A percentile compares a stretch with the other conserved stretches of the same genome.
These are phyloP conservation scores for Caloenas nicobarica DNA, from an alignment of 2,113 vertebrate species.

Conservation along the genomic window DNA sequence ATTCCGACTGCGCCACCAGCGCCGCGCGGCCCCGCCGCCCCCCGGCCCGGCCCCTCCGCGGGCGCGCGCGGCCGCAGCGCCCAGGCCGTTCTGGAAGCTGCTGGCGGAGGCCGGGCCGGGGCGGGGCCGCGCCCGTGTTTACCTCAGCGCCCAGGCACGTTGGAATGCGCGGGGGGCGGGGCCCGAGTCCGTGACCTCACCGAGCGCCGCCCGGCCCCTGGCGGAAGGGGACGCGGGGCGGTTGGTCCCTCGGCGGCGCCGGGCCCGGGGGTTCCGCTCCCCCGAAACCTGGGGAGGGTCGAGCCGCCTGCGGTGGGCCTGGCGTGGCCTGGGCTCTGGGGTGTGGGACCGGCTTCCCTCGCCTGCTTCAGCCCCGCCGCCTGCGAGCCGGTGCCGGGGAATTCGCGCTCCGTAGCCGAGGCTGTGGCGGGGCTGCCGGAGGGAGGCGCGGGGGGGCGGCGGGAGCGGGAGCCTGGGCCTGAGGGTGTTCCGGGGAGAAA, in stretches of 20 bases:
- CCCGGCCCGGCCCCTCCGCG: not conserved
- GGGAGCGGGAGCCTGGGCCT: fast-evolving
- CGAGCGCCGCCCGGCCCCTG: not conserved
- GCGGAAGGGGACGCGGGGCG: not conserved
- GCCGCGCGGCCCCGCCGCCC: not conserved
- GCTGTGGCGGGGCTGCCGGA: not conserved
- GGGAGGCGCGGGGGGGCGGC: not conserved
- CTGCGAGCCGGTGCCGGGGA: not conserved
- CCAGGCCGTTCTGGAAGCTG: conserved; percentile 39
- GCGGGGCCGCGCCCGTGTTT: conserved; percentile 9
- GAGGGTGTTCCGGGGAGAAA: not conserved
- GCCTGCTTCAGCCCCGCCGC: not conserved
- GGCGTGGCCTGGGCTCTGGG: not conserved
- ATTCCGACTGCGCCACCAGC: too few species aligned
- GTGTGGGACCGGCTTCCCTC: too few species aligned
- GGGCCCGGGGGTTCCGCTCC: not conserved
- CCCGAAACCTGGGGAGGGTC: too few species aligned
- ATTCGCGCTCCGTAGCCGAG: not conserved
- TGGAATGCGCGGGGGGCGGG: not conserved
- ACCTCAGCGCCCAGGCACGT: not conserved
- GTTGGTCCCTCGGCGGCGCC: fast-evolving
- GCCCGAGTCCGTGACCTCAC: not conserved
- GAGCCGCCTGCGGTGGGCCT: too few species aligned
- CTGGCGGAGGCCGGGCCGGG: not conserved
- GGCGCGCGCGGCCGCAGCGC: not conserved